Conservation (phyloP, 2,888 invertebrate genomes). For the Monopis laevigella region DNA sequence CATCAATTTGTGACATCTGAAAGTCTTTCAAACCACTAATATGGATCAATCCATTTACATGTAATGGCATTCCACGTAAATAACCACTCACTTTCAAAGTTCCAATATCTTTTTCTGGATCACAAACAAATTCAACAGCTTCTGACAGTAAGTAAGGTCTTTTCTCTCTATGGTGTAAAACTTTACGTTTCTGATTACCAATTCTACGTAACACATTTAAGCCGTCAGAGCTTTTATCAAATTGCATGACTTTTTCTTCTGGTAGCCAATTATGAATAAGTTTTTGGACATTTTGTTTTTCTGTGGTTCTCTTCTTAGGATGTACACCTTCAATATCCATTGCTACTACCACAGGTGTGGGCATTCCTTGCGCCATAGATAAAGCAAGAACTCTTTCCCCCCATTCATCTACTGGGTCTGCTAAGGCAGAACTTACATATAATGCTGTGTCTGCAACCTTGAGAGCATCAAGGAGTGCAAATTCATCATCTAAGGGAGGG, state of each 20-base stretch:
- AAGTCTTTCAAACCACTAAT: conserved; percentile 94
- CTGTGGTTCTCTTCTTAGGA: conserved; percentile 75
- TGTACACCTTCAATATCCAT: conserved; percentile 79
- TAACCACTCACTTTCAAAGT: conserved; percentile 87
- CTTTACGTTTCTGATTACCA: conserved; percentile 83
- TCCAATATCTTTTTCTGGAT: conserved; percentile 60
- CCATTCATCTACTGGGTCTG: conserved; percentile 80
- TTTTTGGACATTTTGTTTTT: conserved; percentile 73
- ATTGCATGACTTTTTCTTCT: conserved; percentile 80
- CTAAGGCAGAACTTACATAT: conserved; percentile 78
- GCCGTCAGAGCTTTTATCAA: conserved; percentile 81
- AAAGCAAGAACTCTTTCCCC: conserved; percentile 81
- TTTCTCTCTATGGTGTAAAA: conserved; percentile 75
- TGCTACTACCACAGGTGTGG: conserved; percentile 79
- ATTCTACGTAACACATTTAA: conserved; percentile 74
- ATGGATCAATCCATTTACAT: conserved; percentile 90
- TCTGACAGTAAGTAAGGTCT: conserved; percentile 89
- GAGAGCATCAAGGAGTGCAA: conserved; percentile 79
- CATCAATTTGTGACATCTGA: conserved; percentile 85
- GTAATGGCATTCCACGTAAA: conserved; percentile 82
- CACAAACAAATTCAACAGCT: conserved; percentile 71
- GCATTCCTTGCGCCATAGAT: conserved; percentile 82
- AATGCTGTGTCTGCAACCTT: conserved; percentile 89
- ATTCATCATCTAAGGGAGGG: conserved; percentile 78
- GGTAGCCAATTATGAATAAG: conserved; percentile 78